Evolutionary conservation across 53 echinoderm and acorn worm genomes (phyloP).

Genomic region (Actinopyga echinites): DNA sequence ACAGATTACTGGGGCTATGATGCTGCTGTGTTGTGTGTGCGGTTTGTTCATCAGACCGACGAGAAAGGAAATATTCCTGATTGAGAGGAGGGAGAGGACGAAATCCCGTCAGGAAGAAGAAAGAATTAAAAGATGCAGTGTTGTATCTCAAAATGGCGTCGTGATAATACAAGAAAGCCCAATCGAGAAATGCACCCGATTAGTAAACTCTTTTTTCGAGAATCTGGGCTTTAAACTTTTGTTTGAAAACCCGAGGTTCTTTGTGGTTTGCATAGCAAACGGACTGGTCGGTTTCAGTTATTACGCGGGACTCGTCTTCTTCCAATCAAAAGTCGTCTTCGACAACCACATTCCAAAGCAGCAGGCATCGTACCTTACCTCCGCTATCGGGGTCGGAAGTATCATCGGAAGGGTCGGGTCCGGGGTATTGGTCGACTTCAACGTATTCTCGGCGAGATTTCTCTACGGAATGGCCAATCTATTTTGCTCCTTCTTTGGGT

Average conservation of each 20-base stretch:
- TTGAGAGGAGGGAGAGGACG: background rate
- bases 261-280: background rate
- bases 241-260: background rate
- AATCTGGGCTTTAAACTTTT: constrained; percentile 9
- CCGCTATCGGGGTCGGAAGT: constrained; percentile 12
- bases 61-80: constrained; percentile 17
- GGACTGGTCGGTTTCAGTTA: background rate
- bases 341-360: background rate
- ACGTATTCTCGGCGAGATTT: constrained; percentile 2
- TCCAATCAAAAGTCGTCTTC: background rate
- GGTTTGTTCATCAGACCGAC: constrained; percentile 48
- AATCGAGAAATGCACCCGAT: background rate
- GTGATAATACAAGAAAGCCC: background rate
- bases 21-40: constrained; percentile 19
- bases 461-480: constrained; percentile 18
- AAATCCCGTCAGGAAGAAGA: background rate
- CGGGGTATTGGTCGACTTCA: background rate
- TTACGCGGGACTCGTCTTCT: constrained; percentile 1
- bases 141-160: constrained; percentile 2
- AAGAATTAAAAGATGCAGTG: background rate
- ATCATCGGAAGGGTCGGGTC: constrained; percentile 2
- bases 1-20: constrained; percentile 39
- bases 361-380: constrained; percentile 1
- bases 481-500: constrained; percentile 15
- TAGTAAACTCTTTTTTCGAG: background rate